Conservation (phyloP, 2,797 vertebrate genomes). For the Melanotaenia boesemani region DNA sequence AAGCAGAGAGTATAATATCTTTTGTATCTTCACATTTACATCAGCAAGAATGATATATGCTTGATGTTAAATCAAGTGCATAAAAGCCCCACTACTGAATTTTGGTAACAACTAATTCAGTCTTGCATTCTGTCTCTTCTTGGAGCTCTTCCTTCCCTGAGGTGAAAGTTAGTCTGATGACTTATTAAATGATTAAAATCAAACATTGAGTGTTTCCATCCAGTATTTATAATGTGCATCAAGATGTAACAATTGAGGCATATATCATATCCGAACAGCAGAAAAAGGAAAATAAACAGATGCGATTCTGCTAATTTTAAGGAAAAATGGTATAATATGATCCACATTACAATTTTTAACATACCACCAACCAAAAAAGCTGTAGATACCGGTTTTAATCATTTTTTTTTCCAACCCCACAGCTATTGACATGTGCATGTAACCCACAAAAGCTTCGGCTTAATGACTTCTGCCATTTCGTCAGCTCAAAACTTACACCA, state of each 20-base stretch:
- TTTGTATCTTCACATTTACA: no score
- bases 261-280: neutral
- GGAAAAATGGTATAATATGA: slow-evolving; percentile 17
- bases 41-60: no score
- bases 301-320: slow-evolving; percentile 23
- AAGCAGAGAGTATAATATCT: no score
- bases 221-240: neutral
- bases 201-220: neutral
- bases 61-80: no score
- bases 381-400: slow-evolving; percentile 13
- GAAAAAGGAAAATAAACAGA: neutral
- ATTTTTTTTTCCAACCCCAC: slow-evolving; percentile 8
- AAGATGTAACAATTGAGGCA: neutral
- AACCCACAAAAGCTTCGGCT: slow-evolving; percentile 38
- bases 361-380: slow-evolving; percentile 16
- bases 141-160: no score
- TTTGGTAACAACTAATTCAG: no score
- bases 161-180: no score
- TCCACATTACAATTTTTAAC: slow-evolving; percentile 6
- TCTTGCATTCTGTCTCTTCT: no score
- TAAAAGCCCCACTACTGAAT: no score
- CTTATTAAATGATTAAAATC: no score
- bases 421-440: slow-evolving; percentile 50
- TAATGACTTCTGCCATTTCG: slow-evolving; percentile 57
- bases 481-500: slow-evolving; percentile 46